Percentiles rank a stretch among this genome's conserved stretches.
Conservation (phyloP, 2,113 vertebrate species). For the Origma solitaria region DNA sequence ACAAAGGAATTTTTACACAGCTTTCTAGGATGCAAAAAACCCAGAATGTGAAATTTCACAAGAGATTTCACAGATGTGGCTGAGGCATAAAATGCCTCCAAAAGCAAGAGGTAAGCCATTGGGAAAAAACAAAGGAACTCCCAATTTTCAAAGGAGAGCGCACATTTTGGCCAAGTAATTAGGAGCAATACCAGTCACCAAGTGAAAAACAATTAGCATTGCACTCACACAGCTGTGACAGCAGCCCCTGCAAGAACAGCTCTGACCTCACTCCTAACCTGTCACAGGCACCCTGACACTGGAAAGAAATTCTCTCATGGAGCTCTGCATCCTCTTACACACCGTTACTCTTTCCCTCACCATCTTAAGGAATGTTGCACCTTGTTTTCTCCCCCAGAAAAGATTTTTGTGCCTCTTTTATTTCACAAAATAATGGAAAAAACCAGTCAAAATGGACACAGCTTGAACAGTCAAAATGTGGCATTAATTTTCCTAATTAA, state of each 20-base stretch:
- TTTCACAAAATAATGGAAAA: neutral
- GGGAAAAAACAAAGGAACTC: accelerated
- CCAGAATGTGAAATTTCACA: neutral
- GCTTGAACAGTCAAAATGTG: neutral
- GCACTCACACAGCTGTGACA: neutral
- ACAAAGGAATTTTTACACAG: neutral
- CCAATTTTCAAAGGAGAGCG: neutral
- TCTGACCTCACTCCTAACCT: neutral
- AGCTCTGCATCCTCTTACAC: neutral
- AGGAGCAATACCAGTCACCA: neutral
- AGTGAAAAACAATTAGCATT: neutral
- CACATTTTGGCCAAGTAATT: neutral
- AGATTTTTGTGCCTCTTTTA: neutral
- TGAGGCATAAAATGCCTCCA: neutral
- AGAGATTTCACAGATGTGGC: neutral
- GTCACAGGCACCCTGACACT: accelerated
- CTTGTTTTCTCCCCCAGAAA: neutral
- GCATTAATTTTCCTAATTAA: neutral
- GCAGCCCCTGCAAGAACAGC: too few relatives aligned
- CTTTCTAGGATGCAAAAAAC: neutral
- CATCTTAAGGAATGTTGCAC: neutral
- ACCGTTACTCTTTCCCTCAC: neutral
- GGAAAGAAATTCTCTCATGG: neutral
- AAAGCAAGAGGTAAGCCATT: neutral
- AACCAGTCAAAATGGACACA: neutral